Evolutionary conservation across 2,113 vertebrate species (phyloP).

Genomic region (Psilopsiagon aurifrons): DNA sequence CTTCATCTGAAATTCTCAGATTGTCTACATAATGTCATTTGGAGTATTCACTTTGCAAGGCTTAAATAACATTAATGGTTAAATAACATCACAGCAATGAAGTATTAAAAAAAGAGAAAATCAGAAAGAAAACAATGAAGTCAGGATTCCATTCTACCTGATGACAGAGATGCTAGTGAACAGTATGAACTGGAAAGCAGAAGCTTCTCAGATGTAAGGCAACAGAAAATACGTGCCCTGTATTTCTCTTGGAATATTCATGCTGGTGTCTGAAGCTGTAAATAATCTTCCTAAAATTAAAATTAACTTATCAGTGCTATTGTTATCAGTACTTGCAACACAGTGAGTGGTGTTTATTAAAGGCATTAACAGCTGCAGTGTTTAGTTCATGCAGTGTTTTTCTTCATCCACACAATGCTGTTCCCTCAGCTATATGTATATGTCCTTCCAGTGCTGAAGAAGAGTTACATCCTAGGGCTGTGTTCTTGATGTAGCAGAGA

Average conservation of each 20-base stretch:
- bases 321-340: neutral
- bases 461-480: neutral
- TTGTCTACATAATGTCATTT: neutral
- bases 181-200: conserved; percentile 17
- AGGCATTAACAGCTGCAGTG: conserved; percentile 27
- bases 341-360: neutral
- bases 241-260: neutral
- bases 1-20: neutral
- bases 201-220: neutral
- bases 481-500: neutral
- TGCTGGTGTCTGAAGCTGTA: neutral
- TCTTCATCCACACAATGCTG: neutral
- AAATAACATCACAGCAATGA: neutral
- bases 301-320: neutral
- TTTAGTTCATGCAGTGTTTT: neutral
- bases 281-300: neutral
- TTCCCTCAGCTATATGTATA: neutral
- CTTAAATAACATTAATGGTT: neutral
- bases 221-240: neutral
- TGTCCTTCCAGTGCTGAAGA: neutral
- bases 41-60: neutral
- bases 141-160: neutral
- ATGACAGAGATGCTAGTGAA: neutral
- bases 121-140: neutral
- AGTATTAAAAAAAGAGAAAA: neutral